phyloP scores from a whole-genome alignment of 2,113 vertebrate species.

The Oncorhynchus mykiss region DNA sequence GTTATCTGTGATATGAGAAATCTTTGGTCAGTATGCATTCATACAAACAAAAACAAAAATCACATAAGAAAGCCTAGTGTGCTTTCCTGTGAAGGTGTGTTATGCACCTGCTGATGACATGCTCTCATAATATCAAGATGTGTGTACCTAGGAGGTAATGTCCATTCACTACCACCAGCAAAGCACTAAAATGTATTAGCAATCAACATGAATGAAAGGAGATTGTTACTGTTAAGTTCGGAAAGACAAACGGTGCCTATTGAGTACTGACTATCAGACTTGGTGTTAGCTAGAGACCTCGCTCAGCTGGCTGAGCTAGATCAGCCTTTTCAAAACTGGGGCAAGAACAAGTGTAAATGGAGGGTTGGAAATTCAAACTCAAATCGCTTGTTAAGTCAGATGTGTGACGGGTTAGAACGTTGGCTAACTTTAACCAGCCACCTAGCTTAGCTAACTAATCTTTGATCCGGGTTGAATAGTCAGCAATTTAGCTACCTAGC shows the following conservation, averaged over 20 bases:
- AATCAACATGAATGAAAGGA: background rate
- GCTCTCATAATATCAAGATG: background rate
- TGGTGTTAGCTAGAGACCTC: background rate
- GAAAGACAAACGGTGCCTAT: background rate
- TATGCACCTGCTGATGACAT: conserved; percentile 13
- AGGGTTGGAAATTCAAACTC: background rate
- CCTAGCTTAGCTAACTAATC: too few relatives aligned
- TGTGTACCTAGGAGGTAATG: background rate
- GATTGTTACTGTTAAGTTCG: background rate
- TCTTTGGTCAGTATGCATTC: too few relatives aligned
- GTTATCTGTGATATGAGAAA: background rate
- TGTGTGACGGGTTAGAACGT: background rate
- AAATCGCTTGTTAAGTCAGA: background rate
- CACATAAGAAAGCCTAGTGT: too few relatives aligned
- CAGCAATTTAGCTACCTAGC: too few relatives aligned
- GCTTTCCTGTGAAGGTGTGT: background rate
- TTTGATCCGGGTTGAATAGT: too few relatives aligned
- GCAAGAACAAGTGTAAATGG: background rate
- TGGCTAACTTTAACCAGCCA: background rate
- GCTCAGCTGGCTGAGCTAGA: background rate
- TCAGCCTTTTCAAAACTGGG: background rate
- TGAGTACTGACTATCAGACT: background rate
- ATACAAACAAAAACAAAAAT: too few relatives aligned
- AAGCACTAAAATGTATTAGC: background rate
- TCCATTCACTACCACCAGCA: background rate